Percentiles rank a stretch among this genome's conserved stretches.
phyloP scores from a whole-genome alignment of 2,888 invertebrate genomes.

The Drosophila pegasa region DNA sequence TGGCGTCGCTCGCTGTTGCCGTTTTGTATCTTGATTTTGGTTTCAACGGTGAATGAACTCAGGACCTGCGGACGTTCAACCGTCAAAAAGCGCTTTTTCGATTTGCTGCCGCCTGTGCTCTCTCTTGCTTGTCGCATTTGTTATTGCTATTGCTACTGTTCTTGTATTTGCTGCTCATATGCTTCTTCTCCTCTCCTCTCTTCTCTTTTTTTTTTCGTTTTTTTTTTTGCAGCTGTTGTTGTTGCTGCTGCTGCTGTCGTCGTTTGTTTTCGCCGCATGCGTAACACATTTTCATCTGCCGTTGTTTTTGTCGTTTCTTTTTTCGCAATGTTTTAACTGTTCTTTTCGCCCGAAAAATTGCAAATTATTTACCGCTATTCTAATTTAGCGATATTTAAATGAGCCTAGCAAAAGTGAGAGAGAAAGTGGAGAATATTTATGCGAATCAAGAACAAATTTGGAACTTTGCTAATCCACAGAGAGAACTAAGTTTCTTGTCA shows the following conservation, averaged over 20 bases:
- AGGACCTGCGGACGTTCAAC: slow-evolving; percentile 79
- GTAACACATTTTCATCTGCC: slow-evolving; percentile 52
- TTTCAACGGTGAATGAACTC: slow-evolving; percentile 80
- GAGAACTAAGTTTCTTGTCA: neutral
- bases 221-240: slow-evolving; percentile 9
- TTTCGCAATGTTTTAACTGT: slow-evolving; percentile 41
- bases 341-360: slow-evolving; percentile 24
- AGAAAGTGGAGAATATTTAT: neutral
- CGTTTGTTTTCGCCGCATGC: slow-evolving; percentile 41
- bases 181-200: no score
- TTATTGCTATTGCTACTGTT: slow-evolving; percentile 32
- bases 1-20: slow-evolving; percentile 37
- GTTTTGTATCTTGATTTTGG: slow-evolving; percentile 75
- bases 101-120: slow-evolving; percentile 37
- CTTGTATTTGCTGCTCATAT: slow-evolving; percentile 18
- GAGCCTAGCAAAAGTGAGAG: neutral
- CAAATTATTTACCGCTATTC: slow-evolving; percentile 23
- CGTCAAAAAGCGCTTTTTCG: slow-evolving; percentile 67
- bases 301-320: slow-evolving; percentile 19
- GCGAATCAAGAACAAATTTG: neutral
- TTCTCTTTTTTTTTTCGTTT: no score
- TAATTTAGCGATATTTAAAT: neutral
- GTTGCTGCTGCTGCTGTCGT: slow-evolving; percentile 8
- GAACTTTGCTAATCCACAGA: slow-evolving; percentile 4
- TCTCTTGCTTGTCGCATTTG: slow-evolving; percentile 31